phyloP scores from a whole-genome alignment of 2,113 vertebrate genomes.

The Chunga burmeisteri region DNA sequence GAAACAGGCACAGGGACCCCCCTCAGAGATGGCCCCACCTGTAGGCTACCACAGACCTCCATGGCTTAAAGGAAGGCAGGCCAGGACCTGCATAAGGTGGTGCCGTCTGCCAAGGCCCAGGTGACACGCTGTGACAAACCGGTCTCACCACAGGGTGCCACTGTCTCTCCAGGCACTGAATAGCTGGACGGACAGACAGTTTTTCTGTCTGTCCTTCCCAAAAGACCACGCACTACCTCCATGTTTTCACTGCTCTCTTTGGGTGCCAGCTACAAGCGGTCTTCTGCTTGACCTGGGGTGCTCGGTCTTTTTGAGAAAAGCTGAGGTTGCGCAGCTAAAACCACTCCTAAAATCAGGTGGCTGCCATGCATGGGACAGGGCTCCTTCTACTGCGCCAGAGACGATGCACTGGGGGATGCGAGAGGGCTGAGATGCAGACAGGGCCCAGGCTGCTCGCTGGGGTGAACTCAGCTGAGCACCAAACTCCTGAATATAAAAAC shows the following conservation, averaged over 20 bases:
- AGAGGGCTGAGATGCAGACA: background rate
- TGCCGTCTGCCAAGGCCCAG: background rate
- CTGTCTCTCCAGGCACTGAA: background rate
- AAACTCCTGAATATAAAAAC: background rate
- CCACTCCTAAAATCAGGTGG: background rate
- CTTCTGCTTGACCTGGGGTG: background rate
- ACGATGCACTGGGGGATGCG: rapidly evolving
- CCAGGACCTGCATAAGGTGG: background rate
- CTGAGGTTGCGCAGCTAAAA: background rate
- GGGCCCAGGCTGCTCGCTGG: rapidly evolving
- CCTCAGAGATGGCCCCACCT: background rate
- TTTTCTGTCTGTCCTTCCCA: background rate
- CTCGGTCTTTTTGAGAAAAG: background rate
- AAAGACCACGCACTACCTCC: background rate
- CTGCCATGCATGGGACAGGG: background rate
- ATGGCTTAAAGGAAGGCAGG: background rate
- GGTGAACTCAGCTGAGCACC: background rate
- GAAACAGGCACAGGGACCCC: background rate
- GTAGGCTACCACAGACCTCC: background rate
- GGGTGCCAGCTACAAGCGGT: background rate
- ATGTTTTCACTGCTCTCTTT: background rate
- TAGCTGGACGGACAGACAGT: background rate
- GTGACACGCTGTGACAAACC: background rate
- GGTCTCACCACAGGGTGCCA: conserved; percentile 1
- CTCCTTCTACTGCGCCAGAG: background rate